These are phyloP conservation scores for Pycnomerus fuliginosus DNA, from an alignment of 2,888 invertebrate species.

Conservation along the genomic window DNA sequence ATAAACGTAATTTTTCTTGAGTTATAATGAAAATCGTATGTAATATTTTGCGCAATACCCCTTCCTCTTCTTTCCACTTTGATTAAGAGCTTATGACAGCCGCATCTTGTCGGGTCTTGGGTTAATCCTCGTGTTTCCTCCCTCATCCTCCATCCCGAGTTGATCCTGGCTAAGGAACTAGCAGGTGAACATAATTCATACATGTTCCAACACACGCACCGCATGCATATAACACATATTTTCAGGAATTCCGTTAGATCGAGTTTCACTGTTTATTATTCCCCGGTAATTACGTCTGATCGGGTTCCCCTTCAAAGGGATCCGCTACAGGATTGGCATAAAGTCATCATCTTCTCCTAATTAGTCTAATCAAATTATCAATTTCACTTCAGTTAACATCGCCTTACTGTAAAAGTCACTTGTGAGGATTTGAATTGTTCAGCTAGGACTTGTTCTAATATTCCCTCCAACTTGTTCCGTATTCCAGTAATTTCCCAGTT, in stretches of 20 bases:
- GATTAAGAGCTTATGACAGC: constrained; percentile 31
- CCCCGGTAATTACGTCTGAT: too few species aligned
- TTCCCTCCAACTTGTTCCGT: constrained; percentile 22
- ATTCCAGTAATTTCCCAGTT: constrained; percentile 23
- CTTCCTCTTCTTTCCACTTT: constrained; percentile 23
- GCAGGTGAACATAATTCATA: constrained; percentile 21
- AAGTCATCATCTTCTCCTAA: too few species aligned
- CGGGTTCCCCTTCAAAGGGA: too few species aligned
- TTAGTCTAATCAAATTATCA: too few species aligned
- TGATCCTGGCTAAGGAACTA: constrained; percentile 19
- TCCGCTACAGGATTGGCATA: too few species aligned
- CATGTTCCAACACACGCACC: constrained; percentile 13
- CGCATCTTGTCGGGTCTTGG: constrained; percentile 25
- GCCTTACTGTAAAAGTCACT: too few species aligned
- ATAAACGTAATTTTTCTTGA: constrained; percentile 20
- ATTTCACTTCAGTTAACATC: too few species aligned
- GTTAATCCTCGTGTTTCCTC: constrained; percentile 22
- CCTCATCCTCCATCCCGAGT: constrained; percentile 3
- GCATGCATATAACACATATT: too few species aligned
- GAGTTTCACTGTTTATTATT: too few species aligned
- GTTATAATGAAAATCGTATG: constrained; percentile 23
- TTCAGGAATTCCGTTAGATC: too few species aligned
- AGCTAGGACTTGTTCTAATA: too few species aligned
- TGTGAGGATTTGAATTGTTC: too few species aligned
- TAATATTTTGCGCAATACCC: constrained; percentile 25